These are phyloP conservation scores for Andrena fulva DNA, from an alignment of 2,888 invertebrate species.

Conservation along the genomic window DNA sequence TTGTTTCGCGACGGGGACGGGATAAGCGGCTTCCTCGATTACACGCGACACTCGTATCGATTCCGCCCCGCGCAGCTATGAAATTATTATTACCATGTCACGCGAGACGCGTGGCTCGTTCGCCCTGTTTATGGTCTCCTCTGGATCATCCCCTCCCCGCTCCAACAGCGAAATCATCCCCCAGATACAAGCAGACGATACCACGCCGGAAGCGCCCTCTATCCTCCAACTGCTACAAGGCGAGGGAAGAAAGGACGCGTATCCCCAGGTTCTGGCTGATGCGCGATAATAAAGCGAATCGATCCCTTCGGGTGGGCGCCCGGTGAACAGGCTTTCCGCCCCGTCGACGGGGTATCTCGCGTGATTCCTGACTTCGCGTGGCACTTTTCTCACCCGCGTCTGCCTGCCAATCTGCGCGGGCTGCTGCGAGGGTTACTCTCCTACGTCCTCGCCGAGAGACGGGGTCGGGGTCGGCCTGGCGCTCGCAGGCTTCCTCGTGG, in stretches of 20 bases:
- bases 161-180: slow-evolving; percentile 39
- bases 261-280: slow-evolving; percentile 6
- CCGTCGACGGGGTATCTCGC: slow-evolving; percentile 60
- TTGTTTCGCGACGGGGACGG: slow-evolving; percentile 57
- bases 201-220: slow-evolving; percentile 8
- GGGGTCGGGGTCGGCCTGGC: not conserved
- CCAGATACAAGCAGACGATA: slow-evolving; percentile 28
- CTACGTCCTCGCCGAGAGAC: slow-evolving; percentile 18
- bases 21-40: slow-evolving; percentile 66
- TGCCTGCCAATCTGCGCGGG: slow-evolving; percentile 45
- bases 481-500: not conserved
- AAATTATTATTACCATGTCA: slow-evolving; percentile 45
- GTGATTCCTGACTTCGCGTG: slow-evolving; percentile 78
- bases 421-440: slow-evolving; percentile 26
- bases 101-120: slow-evolving; percentile 12
- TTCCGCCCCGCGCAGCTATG: slow-evolving; percentile 10
- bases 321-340: not conserved
- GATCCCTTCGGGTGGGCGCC: slow-evolving; percentile 46
- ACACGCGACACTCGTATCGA: slow-evolving; percentile 46
- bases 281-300: slow-evolving; percentile 63
- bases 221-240: not conserved
- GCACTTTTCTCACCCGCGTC: slow-evolving; percentile 74
- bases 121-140: slow-evolving; percentile 23
- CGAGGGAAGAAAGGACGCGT: not conserved
- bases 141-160: slow-evolving; percentile 4